phyloP scores from a whole-genome alignment of 2,797 vertebrate species.

The Tokudaia muenninki region DNA sequence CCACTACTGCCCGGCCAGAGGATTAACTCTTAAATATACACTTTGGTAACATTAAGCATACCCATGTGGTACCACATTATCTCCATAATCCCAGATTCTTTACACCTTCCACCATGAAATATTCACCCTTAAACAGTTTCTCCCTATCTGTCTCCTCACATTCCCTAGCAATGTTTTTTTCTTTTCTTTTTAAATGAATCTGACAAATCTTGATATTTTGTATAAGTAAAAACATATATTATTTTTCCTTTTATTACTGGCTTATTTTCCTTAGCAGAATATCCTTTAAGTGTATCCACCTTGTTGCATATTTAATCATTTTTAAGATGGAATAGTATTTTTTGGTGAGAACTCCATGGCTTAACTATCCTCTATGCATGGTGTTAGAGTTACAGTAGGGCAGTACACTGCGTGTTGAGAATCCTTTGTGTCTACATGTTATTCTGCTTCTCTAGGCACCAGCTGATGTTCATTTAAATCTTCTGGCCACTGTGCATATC shows the following conservation, averaged over 20 bases:
- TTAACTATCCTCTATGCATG: background rate
- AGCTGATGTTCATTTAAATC: background rate
- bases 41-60: background rate
- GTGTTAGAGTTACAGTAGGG: background rate
- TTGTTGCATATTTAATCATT: background rate
- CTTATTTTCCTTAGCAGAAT: background rate
- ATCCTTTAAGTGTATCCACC: background rate
- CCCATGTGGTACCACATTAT: background rate
- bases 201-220: background rate
- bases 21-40: background rate
- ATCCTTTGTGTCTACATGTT: background rate
- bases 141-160: background rate
- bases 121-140: too few relatives aligned
- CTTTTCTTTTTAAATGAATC: background rate
- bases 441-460: background rate
- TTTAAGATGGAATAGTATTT: background rate
- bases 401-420: too few relatives aligned
- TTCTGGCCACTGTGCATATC: background rate
- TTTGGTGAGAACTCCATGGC: background rate
- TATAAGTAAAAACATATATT: background rate
- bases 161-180: background rate
- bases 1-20: too few relatives aligned
- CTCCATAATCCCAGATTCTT: background rate
- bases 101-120: background rate
- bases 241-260: background rate